Base-by-base conservation (phyloP, 1,140 invertebrate species). In the Piezodorus guildinii region DNA sequence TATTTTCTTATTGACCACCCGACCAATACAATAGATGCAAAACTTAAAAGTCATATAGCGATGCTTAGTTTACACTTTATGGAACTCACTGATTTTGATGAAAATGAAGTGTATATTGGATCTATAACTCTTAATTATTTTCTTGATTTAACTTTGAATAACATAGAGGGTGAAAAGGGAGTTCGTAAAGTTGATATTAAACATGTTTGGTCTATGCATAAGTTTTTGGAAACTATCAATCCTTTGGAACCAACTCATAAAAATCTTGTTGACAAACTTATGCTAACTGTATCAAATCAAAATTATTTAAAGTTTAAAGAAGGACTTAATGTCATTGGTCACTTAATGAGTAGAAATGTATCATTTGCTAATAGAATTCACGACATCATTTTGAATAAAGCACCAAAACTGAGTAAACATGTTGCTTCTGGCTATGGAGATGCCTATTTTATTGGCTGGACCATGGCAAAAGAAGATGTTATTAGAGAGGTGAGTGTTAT, bases 361-460 rank as follows among this genome's bases (percentile, higher is more conserved):
- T 30, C 60, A 16, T 43, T 67, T 4, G 30, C 60, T 12, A 64
- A 61, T 60, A 63, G 30, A 12, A 45, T 68, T 45, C 64, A 68
- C 19, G 30, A 60, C 39, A 34, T 56, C 4, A 60, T 68, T 17
- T 62, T 62, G 52, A 45, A 63, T 15, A 39, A 23, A 49, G 21
- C 66, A 14, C 52, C 64, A 39, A 52, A 62, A 19, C 30, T 60
- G 16, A 62, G 19, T 21, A 61, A 63, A 52, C 23, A n/a, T 15
- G 45, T 64, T 30, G 67, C 67, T 64, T 5, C n/a, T 17, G 46
- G 21, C 15, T 66, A 66, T 59, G 67, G 67, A 30, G 65, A 66
- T 49, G 46, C 64, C 25, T 66, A 62, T 39, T 65, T 59, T 56
- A 49, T 34, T 15, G 62, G 62, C 21, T 68, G 67, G 67, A 62